Conservation (phyloP, 2,888 invertebrate genomes). For the Zootermopsis nevadensis region DNA sequence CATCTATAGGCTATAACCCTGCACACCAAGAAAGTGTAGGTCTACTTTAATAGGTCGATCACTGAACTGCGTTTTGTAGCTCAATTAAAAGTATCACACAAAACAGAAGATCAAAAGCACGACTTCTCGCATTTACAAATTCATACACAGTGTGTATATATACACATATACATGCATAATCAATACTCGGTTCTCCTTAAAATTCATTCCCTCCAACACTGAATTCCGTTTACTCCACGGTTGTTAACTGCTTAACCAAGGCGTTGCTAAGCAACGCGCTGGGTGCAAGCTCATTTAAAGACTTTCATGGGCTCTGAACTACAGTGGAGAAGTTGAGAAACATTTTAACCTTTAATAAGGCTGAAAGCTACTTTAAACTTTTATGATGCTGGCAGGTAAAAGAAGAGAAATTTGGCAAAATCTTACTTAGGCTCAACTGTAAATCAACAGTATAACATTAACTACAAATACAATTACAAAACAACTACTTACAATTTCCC, state of each 20-base stretch:
- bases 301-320: conserved; percentile 12
- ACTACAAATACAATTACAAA: background rate
- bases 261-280: conserved; percentile 12
- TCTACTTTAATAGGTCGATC: background rate
- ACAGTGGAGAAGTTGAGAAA: conserved; percentile 1
- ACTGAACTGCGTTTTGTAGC: background rate
- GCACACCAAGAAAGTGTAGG: too few relatives aligned
- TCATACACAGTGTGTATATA: too few relatives aligned
- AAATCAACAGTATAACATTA: background rate
- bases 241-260: conserved; percentile 27
- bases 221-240: conserved; percentile 17
- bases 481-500: background rate
- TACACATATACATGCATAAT: background rate
- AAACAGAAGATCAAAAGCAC: background rate
- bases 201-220: background rate
- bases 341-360: conserved; percentile 28
- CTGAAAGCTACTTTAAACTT: conserved; percentile 5
- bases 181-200: conserved; percentile 8
- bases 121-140: background rate
- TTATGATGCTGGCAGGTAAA: conserved; percentile 8
- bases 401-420: background rate
- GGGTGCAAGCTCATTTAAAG: conserved; percentile 26
- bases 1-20: too few relatives aligned
- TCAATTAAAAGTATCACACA: background rate
- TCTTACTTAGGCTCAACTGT: background rate